These are phyloP conservation scores for Saimiri boliviensis DNA, from an alignment of 2,113 vertebrate species.

Conservation along the genomic window DNA sequence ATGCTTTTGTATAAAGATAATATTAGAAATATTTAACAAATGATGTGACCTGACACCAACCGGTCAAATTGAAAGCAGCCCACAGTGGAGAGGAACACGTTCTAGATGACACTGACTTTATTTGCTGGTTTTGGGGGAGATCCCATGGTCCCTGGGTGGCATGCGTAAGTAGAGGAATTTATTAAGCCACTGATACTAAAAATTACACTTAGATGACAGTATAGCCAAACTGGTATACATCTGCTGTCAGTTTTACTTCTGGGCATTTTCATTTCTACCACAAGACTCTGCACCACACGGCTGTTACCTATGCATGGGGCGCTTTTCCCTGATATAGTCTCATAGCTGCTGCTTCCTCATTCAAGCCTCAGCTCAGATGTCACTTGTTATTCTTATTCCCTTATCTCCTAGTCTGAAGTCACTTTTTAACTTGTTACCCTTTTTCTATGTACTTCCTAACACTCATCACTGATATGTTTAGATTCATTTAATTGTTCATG, in stretches of 20 bases:
- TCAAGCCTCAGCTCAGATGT: background rate
- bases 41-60: background rate
- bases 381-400: background rate
- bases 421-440: background rate
- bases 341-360: background rate
- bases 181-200: background rate
- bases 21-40: background rate
- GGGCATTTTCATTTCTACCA: background rate
- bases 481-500: background rate
- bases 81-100: background rate
- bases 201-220: background rate
- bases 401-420: background rate
- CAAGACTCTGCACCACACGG: background rate
- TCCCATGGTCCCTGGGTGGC: background rate
- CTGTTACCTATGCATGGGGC: background rate
- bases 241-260: background rate
- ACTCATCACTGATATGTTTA: background rate
- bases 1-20: background rate
- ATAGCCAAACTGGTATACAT: background rate
- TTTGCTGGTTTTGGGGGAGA: background rate
- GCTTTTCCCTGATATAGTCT: background rate
- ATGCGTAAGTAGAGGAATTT: background rate
- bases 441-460: background rate
- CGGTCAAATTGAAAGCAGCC: background rate
- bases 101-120: background rate